Evolutionary conservation across 1,140 invertebrate species (phyloP), one percentile per base, ranked within the genome.

Genomic region (Solenopsis fugax): DNA sequence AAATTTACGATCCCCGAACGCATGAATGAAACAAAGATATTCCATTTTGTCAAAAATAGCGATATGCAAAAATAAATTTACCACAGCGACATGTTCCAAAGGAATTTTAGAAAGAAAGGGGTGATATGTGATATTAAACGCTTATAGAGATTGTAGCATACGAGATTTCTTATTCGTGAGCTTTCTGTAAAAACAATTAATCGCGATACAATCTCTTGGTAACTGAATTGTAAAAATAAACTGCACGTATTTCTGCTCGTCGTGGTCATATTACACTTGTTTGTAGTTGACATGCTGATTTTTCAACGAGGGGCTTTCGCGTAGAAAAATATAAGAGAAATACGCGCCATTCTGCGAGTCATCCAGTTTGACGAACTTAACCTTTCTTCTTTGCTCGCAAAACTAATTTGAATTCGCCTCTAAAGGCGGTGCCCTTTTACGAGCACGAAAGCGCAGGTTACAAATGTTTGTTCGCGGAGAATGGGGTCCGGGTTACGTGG

Each of bases 361-460:
- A 73, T 73, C 13, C 69, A 60, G 18, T 84, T 84, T 84, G 80
- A 81, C 78, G 54, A 75, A 60, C 24, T 84, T 84, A 84, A 54
- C 41, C 29, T n/a, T 41, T 37, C n/a, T 73, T 75, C 80, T 84
- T 84, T 73, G 69, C 29, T 67, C 52, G 37, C 48, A 73, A 86
- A 87, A 86, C 69, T 80, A 87, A 71, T 71, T 86, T 86, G 65
- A 86, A 77, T 77, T 54, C 45, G 48, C 10, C 34, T 72, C 75
- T 45, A 77, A 65, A 16, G 45, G 29, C 58, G n/a, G 16, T 48
- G 37, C 10, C 34, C 45, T 7, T 85, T 84, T 84, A 21, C 41
- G 7, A 50, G 37, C 13, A 13, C 69, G 56, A 82, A 41, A 60
- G 80, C 67, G 16, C 41, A 12, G n/a, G 37, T 24, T 84, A 60